A percentile compares a stretch with the other conserved stretches of the same genome.
Evolutionary conservation across 2,888 invertebrate genomes (phyloP).

Genomic region (Thecophora atra): DNA sequence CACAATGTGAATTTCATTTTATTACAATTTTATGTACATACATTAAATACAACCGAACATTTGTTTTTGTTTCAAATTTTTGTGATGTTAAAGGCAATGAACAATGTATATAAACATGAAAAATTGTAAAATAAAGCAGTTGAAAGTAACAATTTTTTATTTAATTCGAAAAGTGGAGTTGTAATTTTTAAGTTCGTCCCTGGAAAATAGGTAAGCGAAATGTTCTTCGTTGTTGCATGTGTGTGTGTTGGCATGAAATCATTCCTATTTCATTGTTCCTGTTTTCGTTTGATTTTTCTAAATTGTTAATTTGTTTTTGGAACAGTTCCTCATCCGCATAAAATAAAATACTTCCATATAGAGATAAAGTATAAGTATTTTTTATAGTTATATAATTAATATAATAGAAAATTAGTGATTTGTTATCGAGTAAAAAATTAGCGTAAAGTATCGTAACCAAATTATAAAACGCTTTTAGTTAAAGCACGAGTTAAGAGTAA

Average conservation of each 20-base stretch:
- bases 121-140: slow-evolving; percentile 24
- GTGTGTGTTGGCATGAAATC: slow-evolving; percentile 38
- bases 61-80: background rate
- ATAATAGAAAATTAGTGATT: slow-evolving; percentile 41
- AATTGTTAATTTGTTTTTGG: background rate
- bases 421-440: background rate
- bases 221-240: slow-evolving; percentile 28
- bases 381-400: too few species aligned
- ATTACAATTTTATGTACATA: too few species aligned
- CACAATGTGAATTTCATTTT: background rate
- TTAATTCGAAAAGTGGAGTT: slow-evolving; percentile 14
- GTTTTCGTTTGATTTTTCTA: background rate
- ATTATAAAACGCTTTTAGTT: too few species aligned
- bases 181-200: background rate
- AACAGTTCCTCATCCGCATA: slow-evolving; percentile 1
- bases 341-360: too few species aligned
- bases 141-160: slow-evolving; percentile 18
- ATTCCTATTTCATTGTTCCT: too few species aligned
- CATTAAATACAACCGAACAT: background rate
- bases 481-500: too few species aligned
- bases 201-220: slow-evolving; percentile 27
- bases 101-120: background rate
- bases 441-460: too few species aligned
- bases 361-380: too few species aligned
- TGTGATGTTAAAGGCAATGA: background rate